Percentiles rank a stretch among this genome's conserved stretches.
Conservation (phyloP, 1,140 invertebrate genomes). For the Vanessa tameamea region DNA sequence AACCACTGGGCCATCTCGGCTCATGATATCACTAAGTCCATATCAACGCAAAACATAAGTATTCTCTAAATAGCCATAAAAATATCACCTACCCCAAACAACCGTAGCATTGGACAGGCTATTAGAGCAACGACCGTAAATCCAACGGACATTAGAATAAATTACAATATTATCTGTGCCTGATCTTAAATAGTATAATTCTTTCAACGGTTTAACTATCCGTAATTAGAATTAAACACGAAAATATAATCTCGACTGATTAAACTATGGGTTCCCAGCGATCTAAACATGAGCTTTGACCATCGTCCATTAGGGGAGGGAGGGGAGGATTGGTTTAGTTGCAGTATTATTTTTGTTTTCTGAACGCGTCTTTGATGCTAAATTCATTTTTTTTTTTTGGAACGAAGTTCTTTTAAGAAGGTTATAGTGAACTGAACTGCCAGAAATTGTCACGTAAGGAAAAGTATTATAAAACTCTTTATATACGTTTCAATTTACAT, state of each 20-base stretch:
- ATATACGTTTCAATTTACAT: no score
- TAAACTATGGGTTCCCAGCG: constrained; percentile 50
- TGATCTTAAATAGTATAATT: constrained; percentile 51
- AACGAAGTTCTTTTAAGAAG: no score
- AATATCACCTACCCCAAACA: constrained; percentile 18
- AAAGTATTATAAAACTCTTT: no score
- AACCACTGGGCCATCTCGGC: no score
- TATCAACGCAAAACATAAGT: neutral
- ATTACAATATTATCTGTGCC: constrained; percentile 39
- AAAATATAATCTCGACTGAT: constrained; percentile 53
- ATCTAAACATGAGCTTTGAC: constrained; percentile 48
- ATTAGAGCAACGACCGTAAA: constrained; percentile 45
- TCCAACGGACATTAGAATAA: constrained; percentile 48
- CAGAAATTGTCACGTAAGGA: no score
- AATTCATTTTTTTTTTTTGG: no score
- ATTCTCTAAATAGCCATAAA: constrained; percentile 10
- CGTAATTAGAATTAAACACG: constrained; percentile 55
- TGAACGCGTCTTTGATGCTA: no score
- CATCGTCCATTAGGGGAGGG: constrained; percentile 53
- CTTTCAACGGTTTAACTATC: constrained; percentile 44
- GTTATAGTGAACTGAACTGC: no score
- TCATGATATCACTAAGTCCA: no score
- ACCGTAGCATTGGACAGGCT: constrained; percentile 34
- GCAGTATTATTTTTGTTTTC: no score
- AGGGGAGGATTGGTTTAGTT: constrained; percentile 22